Percentiles rank a stretch among this genome's conserved stretches.
phyloP scores from a whole-genome alignment of 2,888 invertebrate genomes.

The Sesia apiformis region DNA sequence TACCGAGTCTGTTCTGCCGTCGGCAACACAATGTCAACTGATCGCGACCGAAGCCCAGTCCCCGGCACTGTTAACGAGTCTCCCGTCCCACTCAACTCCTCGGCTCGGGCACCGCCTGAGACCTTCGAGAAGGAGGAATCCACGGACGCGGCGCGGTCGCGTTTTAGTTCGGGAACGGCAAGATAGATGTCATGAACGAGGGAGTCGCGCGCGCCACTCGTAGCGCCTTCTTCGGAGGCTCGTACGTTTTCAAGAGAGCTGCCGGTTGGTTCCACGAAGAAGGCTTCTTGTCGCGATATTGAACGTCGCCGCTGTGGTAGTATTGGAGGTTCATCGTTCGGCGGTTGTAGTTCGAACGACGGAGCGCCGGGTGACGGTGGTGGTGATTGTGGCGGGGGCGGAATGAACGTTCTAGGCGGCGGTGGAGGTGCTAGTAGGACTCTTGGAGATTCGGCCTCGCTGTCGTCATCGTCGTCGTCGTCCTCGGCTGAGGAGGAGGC shows the following conservation, averaged over 20 bases:
- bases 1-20: slow-evolving; percentile 89
- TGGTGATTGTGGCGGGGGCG: slow-evolving; percentile 55
- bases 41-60: slow-evolving; percentile 83
- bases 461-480: slow-evolving; percentile 67
- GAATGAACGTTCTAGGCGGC: slow-evolving; percentile 54
- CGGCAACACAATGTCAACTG: slow-evolving; percentile 91
- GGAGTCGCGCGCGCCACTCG: slow-evolving; percentile 40
- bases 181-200: slow-evolving; percentile 83
- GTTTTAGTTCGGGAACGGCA: slow-evolving; percentile 86
- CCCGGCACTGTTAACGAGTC: slow-evolving; percentile 81
- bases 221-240: slow-evolving; percentile 59
- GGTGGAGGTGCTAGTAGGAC: slow-evolving; percentile 78
- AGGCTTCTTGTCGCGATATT: slow-evolving; percentile 87
- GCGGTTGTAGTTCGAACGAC: slow-evolving; percentile 74
- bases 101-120: slow-evolving; percentile 80
- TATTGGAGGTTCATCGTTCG: slow-evolving; percentile 54
- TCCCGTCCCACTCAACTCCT: slow-evolving; percentile 78
- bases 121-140: slow-evolving; percentile 90
- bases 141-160: slow-evolving; percentile 90
- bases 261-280: slow-evolving; percentile 83
- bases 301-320: slow-evolving; percentile 78
- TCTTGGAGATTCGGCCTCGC: slow-evolving; percentile 66
- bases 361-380: slow-evolving; percentile 72
- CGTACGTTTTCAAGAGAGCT: slow-evolving; percentile 82
- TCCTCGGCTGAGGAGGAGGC: slow-evolving; percentile 61